A percentile compares a stretch with the other conserved stretches of the same genome.
Evolutionary conservation across 2,113 vertebrate species (phyloP).

Genomic region (Pao palembangensis): DNA sequence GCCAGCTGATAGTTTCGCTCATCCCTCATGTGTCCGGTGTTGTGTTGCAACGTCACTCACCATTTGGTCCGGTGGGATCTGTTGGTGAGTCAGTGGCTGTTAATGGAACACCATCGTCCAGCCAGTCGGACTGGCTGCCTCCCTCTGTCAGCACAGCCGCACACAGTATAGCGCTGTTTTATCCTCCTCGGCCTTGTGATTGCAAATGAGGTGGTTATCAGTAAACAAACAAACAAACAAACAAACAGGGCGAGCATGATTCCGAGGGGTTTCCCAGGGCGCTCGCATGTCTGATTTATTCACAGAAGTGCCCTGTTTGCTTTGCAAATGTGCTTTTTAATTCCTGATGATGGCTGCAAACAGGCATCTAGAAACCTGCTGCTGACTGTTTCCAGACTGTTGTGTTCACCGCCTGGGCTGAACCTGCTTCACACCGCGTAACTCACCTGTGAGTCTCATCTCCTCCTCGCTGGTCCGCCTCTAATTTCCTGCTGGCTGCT

Average conservation of each 20-base stretch:
- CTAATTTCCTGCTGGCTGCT: conserved; percentile 66
- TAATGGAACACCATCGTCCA: conserved; percentile 58
- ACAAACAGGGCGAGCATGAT: conserved; percentile 45
- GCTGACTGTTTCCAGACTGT: conserved; percentile 15
- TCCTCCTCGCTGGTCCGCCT: conserved; percentile 31
- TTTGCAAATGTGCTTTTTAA: conserved; percentile 4
- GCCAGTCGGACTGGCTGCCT: conserved; percentile 39
- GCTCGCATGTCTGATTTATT: conserved; percentile 10
- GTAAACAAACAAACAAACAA: conserved; percentile 29
- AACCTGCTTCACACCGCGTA: no score
- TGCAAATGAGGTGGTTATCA: conserved; percentile 63
- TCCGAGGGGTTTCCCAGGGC: conserved; percentile 22
- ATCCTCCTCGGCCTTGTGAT: conserved; percentile 55
- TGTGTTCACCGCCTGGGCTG: neutral
- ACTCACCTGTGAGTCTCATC: conserved; percentile 8
- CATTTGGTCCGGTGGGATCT: conserved; percentile 41
- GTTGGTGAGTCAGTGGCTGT: conserved; percentile 46
- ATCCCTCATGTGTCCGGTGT: conserved; percentile 16
- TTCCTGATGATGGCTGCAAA: no score
- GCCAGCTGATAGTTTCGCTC: conserved; percentile 33
- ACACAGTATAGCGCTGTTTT: conserved; percentile 48
- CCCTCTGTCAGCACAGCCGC: conserved; percentile 42
- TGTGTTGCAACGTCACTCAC: conserved; percentile 45
- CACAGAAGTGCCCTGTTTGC: neutral
- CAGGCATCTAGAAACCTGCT: no score